phyloP scores from a whole-genome alignment of 2,113 vertebrate species.

The Nyctibius bracteatus region DNA sequence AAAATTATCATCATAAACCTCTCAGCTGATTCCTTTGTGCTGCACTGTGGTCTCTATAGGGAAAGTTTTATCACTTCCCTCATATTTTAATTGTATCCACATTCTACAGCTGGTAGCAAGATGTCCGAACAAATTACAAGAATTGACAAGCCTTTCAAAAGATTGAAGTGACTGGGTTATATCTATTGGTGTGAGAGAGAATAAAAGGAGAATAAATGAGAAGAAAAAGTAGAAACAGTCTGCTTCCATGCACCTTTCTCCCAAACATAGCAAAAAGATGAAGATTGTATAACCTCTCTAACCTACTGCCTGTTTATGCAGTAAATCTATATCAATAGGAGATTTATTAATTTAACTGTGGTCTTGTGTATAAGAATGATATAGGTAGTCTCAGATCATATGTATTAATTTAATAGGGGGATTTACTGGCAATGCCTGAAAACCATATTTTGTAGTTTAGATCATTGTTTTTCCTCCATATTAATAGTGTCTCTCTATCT shows the following conservation, averaged over 20 bases:
- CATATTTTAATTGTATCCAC: slow-evolving; percentile 14
- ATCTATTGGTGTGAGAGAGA: neutral
- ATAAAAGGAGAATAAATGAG: neutral
- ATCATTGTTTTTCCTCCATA: neutral
- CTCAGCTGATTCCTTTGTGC: neutral
- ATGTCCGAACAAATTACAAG: neutral
- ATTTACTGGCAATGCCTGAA: neutral
- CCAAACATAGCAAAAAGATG: neutral
- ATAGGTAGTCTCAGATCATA: neutral
- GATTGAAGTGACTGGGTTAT: neutral
- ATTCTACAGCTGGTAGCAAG: slow-evolving; percentile 38
- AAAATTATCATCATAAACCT: neutral
- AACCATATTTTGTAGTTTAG: neutral
- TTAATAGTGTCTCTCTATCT: neutral
- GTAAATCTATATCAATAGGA: neutral
- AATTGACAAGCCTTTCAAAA: neutral
- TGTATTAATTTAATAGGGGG: neutral
- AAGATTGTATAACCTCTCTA: neutral
- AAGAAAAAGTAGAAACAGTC: neutral
- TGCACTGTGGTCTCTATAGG: neutral
- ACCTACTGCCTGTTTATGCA: neutral
- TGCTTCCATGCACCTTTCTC: neutral
- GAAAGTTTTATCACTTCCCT: slow-evolving; percentile 22
- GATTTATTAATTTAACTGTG: neutral
- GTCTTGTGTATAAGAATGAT: neutral